phyloP scores from a whole-genome alignment of 2,797 vertebrate genomes.

The Danio albolineatus region DNA sequence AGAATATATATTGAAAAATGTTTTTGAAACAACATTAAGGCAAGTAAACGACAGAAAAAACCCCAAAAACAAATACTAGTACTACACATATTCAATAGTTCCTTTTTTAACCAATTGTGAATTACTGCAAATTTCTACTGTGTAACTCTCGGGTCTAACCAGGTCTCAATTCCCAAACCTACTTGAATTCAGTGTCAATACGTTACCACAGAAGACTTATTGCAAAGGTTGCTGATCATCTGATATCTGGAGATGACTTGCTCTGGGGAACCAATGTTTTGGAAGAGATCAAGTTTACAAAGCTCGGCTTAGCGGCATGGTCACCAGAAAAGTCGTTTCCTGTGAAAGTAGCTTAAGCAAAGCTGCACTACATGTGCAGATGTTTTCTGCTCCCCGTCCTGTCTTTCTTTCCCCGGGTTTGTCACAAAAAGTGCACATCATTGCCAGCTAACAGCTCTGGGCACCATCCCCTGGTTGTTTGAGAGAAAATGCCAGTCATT shows the following conservation, averaged over 20 bases:
- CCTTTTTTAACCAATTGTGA: not conserved
- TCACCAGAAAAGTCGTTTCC: constrained; percentile 59
- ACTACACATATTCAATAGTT: not conserved
- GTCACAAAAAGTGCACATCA: constrained; percentile 80
- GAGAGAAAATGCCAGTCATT: constrained; percentile 97
- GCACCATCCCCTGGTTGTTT: constrained; percentile 81
- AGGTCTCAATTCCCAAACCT: not conserved
- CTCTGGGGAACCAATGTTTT: constrained; percentile 62
- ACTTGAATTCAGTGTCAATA: not conserved
- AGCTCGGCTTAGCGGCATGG: constrained; percentile 32
- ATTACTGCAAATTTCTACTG: not conserved
- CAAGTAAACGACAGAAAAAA: not conserved
- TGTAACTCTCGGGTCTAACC: not conserved
- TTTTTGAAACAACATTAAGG: not conserved
- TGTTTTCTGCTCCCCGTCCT: constrained; percentile 72
- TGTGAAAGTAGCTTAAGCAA: constrained; percentile 55
- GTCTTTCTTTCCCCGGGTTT: constrained; percentile 60
- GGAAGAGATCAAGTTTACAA: constrained; percentile 69
- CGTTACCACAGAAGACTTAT: not conserved
- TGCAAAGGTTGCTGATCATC: constrained; percentile 4
- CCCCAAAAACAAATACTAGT: not conserved
- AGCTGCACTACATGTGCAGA: constrained; percentile 73
- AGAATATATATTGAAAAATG: not conserved
- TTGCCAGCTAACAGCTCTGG: constrained; percentile 81
- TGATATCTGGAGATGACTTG: constrained; percentile 62